Evolutionary conservation across 2,797 vertebrate genomes (phyloP).

Genomic region (Ciconia nigra): DNA sequence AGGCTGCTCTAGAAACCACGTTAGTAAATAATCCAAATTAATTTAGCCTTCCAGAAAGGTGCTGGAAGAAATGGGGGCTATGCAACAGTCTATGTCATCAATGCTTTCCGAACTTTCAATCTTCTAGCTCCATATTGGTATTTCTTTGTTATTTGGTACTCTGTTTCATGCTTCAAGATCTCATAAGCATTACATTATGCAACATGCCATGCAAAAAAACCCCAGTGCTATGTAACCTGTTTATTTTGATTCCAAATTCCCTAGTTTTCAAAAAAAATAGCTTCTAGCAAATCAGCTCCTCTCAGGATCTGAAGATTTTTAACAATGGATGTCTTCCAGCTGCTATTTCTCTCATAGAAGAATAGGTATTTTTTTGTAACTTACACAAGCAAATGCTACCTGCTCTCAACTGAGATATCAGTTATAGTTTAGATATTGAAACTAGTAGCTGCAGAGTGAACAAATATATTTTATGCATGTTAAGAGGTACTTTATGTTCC

Average conservation of each 20-base stretch:
- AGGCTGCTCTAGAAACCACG: neutral
- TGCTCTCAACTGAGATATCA: slow-evolving; percentile 14
- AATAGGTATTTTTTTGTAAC: neutral
- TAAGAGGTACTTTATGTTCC: slow-evolving; percentile 8
- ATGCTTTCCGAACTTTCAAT: neutral
- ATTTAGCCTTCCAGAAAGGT: neutral
- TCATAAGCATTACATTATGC: neutral
- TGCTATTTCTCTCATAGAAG: neutral
- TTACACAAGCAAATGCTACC: neutral
- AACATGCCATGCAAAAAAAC: neutral
- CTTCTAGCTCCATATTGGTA: neutral
- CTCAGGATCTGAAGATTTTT: neutral
- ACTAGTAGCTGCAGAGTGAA: neutral
- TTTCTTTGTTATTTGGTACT: neutral
- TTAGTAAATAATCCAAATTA: neutral
- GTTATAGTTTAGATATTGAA: neutral
- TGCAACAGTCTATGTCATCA: neutral
- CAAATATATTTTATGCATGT: neutral
- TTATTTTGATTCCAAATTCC: slow-evolving; percentile 36
- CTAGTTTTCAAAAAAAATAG: neutral
- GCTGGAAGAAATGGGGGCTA: neutral
- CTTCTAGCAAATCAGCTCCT: neutral
- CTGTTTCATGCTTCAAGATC: neutral
- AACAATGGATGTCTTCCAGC: neutral
- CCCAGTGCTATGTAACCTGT: neutral